Base-by-base conservation (phyloP, 2,113 vertebrate species). In the Panurus biarmicus region DNA sequence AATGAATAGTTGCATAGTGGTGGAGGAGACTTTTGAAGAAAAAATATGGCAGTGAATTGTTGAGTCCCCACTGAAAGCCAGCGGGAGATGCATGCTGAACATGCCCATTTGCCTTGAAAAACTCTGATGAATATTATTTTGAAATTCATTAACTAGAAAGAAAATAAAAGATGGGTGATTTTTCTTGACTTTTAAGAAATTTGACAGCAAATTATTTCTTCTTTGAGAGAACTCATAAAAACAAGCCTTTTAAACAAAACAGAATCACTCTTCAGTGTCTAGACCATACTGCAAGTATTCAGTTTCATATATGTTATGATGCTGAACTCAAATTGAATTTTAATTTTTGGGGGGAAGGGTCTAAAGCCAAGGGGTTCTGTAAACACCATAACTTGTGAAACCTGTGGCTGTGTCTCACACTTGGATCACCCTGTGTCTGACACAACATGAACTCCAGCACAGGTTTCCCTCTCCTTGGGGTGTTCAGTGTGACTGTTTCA, bases 21-120 rank as follows among this genome's bases (percentile, higher is more conserved):
- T 73, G 51, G 85, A 72, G 71, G 67, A 91, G 84, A 77, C 38
- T 85, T 82, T 76, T 17, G 31, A 54, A 91, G 54, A 51, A 76
- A 85, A 91, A 96, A 73, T 90, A 76, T 47, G 85, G 84, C 90
- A 91, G 61, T 58, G 78, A 90, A 92, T 95, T 65, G 62, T 44
- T 75, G 85, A 92, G 60, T 93, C 85, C 53, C 73, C 38, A 66
- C 36, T 89, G 87, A 73, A 96, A 90, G 57, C 61, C 94, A 93
- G 87, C 85, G 73, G 94, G 87, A 94, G 66, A 51, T 92, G 64
- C n/a, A n/a, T 79, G 58, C 65, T 58, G 89, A 25, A 56, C 70
- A 90, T 75, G 61, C 35, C 53, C 35, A 25, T 38, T 87, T 87
- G 62, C 66, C 80, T 94, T 91, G 66, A 91, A 89, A 92, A 76